Evolutionary conservation across 2,113 vertebrate genomes (phyloP).

Genomic region (Phylloscopus trochilus): DNA sequence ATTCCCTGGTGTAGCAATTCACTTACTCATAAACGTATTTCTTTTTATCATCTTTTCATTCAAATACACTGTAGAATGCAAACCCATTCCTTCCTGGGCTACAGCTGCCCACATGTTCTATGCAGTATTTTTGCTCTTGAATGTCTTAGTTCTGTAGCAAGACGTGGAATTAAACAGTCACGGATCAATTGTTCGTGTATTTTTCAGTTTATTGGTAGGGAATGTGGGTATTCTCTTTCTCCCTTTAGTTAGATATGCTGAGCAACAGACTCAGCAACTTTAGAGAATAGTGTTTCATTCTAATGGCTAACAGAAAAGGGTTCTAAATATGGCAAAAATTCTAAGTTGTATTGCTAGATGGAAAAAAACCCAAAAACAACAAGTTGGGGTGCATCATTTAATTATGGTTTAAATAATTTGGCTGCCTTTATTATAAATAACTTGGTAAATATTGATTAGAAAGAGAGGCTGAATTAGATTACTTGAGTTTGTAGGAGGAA

Average conservation of each 20-base stretch:
- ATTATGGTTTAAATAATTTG: slow-evolving; percentile 8
- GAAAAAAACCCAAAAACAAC: background rate
- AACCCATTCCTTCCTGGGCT: background rate
- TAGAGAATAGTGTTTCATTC: background rate
- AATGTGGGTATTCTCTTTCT: background rate
- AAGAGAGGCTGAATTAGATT: background rate
- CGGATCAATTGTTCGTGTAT: background rate
- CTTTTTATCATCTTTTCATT: background rate
- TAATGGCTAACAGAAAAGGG: background rate
- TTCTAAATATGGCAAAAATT: background rate
- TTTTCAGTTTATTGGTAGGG: background rate
- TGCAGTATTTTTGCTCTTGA: background rate
- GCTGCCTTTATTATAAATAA: background rate
- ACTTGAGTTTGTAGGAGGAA: slow-evolving; percentile 8
- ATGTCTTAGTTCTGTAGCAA: background rate
- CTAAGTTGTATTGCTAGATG: background rate
- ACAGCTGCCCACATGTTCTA: background rate
- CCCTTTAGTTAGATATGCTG: background rate
- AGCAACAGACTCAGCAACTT: background rate
- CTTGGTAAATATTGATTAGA: background rate
- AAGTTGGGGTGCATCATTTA: background rate
- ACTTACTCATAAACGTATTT: background rate
- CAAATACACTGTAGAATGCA: background rate
- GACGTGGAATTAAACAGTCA: background rate
- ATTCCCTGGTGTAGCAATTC: background rate